Conservation (phyloP, 2,113 vertebrate species). For the Brachypodius melanocephalos region DNA sequence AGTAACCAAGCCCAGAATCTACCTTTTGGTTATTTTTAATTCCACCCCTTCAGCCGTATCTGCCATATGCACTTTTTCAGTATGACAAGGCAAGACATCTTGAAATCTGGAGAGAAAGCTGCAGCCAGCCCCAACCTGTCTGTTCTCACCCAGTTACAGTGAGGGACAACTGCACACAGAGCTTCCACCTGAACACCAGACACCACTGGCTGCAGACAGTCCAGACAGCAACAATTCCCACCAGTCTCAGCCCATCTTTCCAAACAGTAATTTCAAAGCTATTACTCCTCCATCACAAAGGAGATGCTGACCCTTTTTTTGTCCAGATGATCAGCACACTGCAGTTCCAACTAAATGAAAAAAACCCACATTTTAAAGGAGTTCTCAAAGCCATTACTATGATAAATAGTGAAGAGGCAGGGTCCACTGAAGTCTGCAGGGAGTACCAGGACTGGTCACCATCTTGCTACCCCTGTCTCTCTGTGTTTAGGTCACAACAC, state of each 20-base stretch:
- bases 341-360: neutral
- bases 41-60: neutral
- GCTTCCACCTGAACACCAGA: neutral
- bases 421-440: neutral
- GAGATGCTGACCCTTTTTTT: neutral
- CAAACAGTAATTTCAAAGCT: neutral
- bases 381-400: neutral
- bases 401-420: neutral
- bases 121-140: neutral
- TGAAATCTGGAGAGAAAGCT: neutral
- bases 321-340: neutral
- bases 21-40: slow-evolving; percentile 44
- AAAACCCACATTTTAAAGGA: neutral
- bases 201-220: neutral
- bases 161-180: neutral
- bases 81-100: neutral
- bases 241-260: neutral
- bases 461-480: neutral
- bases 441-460: neutral
- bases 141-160: neutral
- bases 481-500: neutral
- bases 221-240: neutral
- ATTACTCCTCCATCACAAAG: neutral
- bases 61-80: neutral
- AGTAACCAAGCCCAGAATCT: slow-evolving; percentile 10